Conservation (phyloP, 2,888 invertebrate genomes). For the Apamea monoglypha region DNA sequence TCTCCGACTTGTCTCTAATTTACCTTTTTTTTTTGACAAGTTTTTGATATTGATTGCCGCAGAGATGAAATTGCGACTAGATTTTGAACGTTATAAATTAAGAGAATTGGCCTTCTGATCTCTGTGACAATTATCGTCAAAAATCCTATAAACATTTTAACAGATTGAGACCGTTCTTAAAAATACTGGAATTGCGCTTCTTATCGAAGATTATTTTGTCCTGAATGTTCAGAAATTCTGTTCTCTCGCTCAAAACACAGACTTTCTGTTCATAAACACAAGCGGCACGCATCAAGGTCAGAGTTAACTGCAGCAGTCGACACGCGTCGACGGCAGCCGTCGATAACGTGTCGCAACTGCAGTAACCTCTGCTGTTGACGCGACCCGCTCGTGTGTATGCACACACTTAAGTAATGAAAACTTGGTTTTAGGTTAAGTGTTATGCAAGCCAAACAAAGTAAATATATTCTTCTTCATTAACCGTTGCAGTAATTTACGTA, state of each 20-base stretch:
- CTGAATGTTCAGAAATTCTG: too few relatives aligned
- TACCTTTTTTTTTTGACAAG: not conserved
- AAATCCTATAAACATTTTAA: not conserved
- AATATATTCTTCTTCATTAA: conserved; percentile 10
- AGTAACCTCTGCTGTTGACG: too few relatives aligned
- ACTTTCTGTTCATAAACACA: too few relatives aligned
- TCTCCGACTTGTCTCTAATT: too few relatives aligned
- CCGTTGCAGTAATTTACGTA: not conserved
- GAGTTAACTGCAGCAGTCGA: too few relatives aligned
- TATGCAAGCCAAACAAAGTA: not conserved
- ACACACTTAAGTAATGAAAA: not conserved
- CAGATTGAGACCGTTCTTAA: not conserved
- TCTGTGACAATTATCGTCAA: not conserved
- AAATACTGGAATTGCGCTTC: not conserved
- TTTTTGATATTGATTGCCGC: not conserved
- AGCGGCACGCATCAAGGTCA: too few relatives aligned
- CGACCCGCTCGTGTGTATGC: too few relatives aligned
- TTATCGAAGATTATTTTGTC: too few relatives aligned
- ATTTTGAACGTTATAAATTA: not conserved
- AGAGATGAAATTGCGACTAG: not conserved
- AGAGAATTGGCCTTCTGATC: not conserved
- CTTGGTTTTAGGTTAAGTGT: not conserved
- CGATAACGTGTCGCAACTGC: too few relatives aligned
- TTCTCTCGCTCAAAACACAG: not conserved
- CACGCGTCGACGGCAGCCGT: too few relatives aligned